Evolutionary conservation across 1,140 invertebrate genomes (phyloP), one percentile per base, ranked within the genome.

Genomic region (Papilio xuthus): DNA sequence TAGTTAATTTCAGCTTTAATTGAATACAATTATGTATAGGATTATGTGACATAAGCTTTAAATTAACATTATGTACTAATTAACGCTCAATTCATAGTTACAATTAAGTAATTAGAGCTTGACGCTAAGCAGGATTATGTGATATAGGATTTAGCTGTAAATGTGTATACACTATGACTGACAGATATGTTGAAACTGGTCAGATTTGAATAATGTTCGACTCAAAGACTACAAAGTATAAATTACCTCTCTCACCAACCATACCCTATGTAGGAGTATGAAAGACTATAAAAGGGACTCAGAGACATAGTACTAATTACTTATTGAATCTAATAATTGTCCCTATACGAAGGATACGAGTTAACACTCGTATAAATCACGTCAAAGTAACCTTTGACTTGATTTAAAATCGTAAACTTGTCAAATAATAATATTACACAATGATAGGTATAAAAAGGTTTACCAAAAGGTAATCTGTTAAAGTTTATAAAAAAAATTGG

Each of bases 1-100:
- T 28, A 15, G 60, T 67, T 12, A 60, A 28, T 28, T 63, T 67
- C 60, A 67, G 60, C 60, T 67, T 13, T 67, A 67, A 67, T 67
- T 67, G 60, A 67, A 67, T 67, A 67, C 60, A 67, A 32, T 67
- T 53, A 53, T 53, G 50, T 53, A 53, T n/a, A 53, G 50, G 50
- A 28, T 67, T 15, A 28, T 67, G 60, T 4, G 26, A 28, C 23
- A 28, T 67, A 67, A 28, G 60, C 26, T 60, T 60, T 18, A 67
- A 67, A 67, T 67, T 28, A 67, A 67, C 60, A 7, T 67, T 67
- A 67, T 67, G 4, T 67, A 67, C 60, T 28, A 67, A 67, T 67
- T 67, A 67, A 67, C 60, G 10, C 26, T 4, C 56, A 6, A 67
- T 28, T 67, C 26, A 32, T 67, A 28, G 26, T 67, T 6, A 67